Percentiles rank a stretch among this genome's conserved stretches.
These are phyloP conservation scores for Cheilosia vernalis DNA, from an alignment of 2,888 invertebrate species.

Conservation along the genomic window DNA sequence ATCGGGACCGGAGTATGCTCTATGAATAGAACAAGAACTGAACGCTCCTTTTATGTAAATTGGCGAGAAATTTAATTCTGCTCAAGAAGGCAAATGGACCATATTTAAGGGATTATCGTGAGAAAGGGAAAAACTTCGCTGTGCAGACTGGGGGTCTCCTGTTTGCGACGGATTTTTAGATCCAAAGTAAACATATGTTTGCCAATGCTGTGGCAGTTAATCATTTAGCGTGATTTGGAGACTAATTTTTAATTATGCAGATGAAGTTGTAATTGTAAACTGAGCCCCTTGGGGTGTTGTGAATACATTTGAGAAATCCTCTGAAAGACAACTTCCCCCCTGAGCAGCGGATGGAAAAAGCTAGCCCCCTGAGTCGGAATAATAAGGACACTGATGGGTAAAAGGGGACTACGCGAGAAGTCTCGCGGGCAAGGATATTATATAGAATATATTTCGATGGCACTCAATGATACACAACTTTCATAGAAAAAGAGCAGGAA, in stretches of 20 bases:
- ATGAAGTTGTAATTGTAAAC: too few relatives aligned
- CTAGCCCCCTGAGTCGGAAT: too few relatives aligned
- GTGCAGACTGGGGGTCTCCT: background rate
- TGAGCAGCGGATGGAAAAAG: too few relatives aligned
- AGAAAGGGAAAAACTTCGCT: conserved; percentile 41
- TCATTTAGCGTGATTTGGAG: background rate
- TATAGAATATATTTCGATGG: too few relatives aligned
- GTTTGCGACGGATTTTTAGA: background rate
- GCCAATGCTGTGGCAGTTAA: conserved; percentile 6
- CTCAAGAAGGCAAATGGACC: conserved; percentile 21
- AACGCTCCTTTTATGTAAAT: conserved; percentile 59
- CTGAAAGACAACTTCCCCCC: too few relatives aligned
- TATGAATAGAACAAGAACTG: conserved; percentile 18
- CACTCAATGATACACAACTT: too few relatives aligned
- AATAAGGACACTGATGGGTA: too few relatives aligned
- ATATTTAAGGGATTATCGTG: conserved; percentile 43
- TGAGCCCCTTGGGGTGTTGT: too few relatives aligned
- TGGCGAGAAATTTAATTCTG: conserved; percentile 55
- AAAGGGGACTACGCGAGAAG: too few relatives aligned
- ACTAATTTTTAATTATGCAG: background rate
- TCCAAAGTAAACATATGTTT: conserved; percentile 8
- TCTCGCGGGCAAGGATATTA: too few relatives aligned
- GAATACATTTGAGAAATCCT: too few relatives aligned
- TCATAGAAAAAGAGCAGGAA: too few relatives aligned
- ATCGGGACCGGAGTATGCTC: background rate